Conservation (phyloP, 2,888 invertebrate genomes). For the Drosophila quinaria region DNA sequence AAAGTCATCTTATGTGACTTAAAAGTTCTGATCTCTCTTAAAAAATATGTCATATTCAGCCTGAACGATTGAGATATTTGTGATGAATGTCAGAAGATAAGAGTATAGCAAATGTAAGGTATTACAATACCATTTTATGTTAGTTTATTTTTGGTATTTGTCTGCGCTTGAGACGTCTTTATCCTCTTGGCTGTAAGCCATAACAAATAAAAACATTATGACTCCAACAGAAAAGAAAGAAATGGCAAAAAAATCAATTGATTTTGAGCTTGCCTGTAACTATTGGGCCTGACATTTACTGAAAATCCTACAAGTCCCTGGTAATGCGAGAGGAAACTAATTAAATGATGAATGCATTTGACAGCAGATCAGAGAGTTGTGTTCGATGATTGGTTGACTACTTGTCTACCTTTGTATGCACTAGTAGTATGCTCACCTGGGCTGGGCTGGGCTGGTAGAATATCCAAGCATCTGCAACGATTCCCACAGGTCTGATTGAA, state of each 20-base stretch:
- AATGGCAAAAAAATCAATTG: conserved; percentile 47
- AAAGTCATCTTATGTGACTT: not conserved
- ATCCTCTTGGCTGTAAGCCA: conserved; percentile 74
- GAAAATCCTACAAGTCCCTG: conserved; percentile 57
- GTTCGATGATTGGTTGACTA: conserved; percentile 44
- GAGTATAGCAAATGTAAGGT: conserved; percentile 46
- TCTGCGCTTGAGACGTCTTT: conserved; percentile 62
- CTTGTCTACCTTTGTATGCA: conserved; percentile 2
- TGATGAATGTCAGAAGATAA: conserved; percentile 17
- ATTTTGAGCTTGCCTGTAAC: conserved; percentile 20
- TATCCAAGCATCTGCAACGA: conserved; percentile 46
- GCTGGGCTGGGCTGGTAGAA: conserved; percentile 12
- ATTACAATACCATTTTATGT: conserved; percentile 13
- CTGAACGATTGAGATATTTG: not conserved
- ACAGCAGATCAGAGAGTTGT: conserved; percentile 60
- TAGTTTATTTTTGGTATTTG: conserved; percentile 47
- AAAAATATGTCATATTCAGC: not conserved
- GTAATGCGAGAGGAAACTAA: conserved; percentile 56
- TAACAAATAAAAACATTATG: conserved; percentile 77
- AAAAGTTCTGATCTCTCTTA: not conserved
- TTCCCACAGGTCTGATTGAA: conserved; percentile 76
- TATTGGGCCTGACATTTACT: conserved; percentile 48
- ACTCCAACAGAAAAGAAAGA: conserved; percentile 16
- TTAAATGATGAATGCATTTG: conserved; percentile 73
- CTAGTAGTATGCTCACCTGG: conserved; percentile 9